Evolutionary conservation across 1,140 invertebrate species (phyloP).

Genomic region (Dendrolimus kikuchii): DNA sequence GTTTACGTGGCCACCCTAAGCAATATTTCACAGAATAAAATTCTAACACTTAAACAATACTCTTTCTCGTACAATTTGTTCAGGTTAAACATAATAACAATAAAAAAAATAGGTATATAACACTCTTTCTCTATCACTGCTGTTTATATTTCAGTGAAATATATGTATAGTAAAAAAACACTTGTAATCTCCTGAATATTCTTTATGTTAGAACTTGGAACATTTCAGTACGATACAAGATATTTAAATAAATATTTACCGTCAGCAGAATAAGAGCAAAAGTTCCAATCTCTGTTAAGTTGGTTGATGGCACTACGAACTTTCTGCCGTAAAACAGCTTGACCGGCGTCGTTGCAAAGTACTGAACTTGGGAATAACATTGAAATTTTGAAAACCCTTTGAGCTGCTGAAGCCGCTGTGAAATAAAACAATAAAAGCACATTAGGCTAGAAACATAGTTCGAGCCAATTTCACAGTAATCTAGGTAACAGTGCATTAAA

Average conservation of each 20-base stretch:
- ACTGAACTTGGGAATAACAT: conserved; percentile 96
- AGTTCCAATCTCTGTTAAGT: conserved; percentile 93
- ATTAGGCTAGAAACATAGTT: no score
- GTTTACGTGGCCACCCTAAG: no score
- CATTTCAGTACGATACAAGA: no score
- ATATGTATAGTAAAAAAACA: not conserved
- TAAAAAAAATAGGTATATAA: no score
- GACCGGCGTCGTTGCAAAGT: conserved; percentile 94
- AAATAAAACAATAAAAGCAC: conserved; percentile 9
- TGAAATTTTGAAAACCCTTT: conserved; percentile 92
- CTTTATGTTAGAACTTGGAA: no score
- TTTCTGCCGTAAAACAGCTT: conserved; percentile 90
- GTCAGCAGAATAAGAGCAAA: conserved; percentile 91
- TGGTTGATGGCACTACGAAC: conserved; percentile 90
- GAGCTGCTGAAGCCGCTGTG: conserved; percentile 85
- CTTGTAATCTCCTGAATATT: no score
- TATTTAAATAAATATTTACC: conserved; percentile 60
- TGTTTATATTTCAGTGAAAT: no score
- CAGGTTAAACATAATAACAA: no score
- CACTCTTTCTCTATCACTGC: no score
- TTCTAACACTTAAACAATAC: not conserved
- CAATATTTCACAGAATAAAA: not conserved
- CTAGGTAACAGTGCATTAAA: no score
- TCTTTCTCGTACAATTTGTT: no score
- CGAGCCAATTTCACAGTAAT: no score